Base-by-base conservation (phyloP, 2,797 vertebrate genomes). In the Hydrolagus colliei region DNA sequence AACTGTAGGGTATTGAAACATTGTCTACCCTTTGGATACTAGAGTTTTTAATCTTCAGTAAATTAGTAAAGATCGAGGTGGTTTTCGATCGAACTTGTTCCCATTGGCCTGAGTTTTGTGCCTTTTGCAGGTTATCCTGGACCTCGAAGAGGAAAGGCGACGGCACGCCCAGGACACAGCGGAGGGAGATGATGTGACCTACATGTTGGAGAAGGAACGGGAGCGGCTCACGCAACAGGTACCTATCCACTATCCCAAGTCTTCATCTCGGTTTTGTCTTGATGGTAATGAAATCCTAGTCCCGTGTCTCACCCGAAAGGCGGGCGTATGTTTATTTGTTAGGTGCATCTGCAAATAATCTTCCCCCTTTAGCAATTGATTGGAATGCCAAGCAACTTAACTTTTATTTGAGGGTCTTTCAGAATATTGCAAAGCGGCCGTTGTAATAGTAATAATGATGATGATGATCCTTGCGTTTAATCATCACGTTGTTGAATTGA, bases 151-250 rank as follows among this genome's bases (percentile, higher is more conserved):
- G 80, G 97, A 99, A 90, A 92, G 96, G 72, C 94, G 93, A 20
- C 91, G 93, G 72, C 95, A 94, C 8, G 94, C 95, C 1, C 96
- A 96, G 90, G 96, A 98, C 87, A 92, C 96, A 0, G 96, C 95
- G 0, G 96, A 96, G 89, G 96, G 94, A 1, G 96, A 98, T 75
- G 96, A 99, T 85, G 96, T 98, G 91, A 96, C 96, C 86, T 95
- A 94, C 89, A 96, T 97, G 96, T 92, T 99, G 90, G 96, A 97
- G 91, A 96, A 95, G 87, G 97, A 99, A 87, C 90, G 95, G 87
- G 96, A 98, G 87, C 92, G 96, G 65, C 95, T 99, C 87, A 95
- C 96, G 27, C 96, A 98, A 88, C 96, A 99, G 97, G 98, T 99
- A 71, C 9, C 16, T 41, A 52, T 3, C 3, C 41, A 20, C 16